Conservation (phyloP, 1,140 invertebrate genomes). For the Trichonephila inaurata region DNA sequence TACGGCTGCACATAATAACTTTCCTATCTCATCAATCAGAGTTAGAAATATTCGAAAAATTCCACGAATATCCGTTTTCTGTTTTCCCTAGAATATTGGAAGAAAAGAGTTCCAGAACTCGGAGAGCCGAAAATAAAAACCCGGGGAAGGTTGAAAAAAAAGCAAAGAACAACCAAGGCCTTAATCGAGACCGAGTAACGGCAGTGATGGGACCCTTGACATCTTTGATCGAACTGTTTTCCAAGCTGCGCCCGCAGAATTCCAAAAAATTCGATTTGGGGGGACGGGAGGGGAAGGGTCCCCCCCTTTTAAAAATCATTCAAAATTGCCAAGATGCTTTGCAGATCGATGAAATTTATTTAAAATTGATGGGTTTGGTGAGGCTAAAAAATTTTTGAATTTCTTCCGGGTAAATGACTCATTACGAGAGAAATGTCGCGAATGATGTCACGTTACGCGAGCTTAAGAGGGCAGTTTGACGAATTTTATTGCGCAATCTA, state of each 20-base stretch:
- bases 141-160: neutral
- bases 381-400: neutral
- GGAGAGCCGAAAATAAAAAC: too few relatives aligned
- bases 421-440: neutral
- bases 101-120: too few relatives aligned
- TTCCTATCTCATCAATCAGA: too few relatives aligned
- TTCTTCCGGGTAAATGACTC: neutral
- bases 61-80: too few relatives aligned
- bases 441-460: neutral
- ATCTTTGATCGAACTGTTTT: conserved; percentile 22
- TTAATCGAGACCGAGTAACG: neutral
- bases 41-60: too few relatives aligned
- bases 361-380: neutral
- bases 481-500: neutral
- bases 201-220: neutral
- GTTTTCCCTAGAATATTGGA: too few relatives aligned
- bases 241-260: conserved; percentile 6
- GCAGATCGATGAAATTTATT: conserved; percentile 11
- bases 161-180: neutral
- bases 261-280: neutral
- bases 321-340: neutral
- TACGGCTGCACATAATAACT: too few relatives aligned
- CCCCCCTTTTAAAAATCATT: conserved; percentile 14
- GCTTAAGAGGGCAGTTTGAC: neutral
- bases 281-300: neutral